A percentile compares a stretch with the other conserved stretches of the same genome.
Conservation (phyloP, 2,113 vertebrate genomes). For the Semicossyphus pulcher region DNA sequence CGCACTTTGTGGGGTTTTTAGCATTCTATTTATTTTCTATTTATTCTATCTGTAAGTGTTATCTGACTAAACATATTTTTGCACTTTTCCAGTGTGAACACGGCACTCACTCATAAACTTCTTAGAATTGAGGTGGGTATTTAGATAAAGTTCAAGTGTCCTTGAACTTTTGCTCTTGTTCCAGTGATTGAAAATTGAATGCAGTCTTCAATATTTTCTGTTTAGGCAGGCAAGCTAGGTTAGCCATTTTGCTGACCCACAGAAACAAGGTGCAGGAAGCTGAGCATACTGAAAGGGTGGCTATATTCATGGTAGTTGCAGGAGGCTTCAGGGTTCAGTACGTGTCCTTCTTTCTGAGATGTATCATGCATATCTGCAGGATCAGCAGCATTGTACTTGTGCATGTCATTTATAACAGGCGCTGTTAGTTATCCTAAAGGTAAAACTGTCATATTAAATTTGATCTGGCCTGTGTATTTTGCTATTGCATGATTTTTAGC, state of each 20-base stretch:
- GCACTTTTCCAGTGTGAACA: too few species aligned
- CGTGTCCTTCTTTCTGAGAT: background rate
- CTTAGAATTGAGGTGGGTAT: background rate
- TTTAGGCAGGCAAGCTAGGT: background rate
- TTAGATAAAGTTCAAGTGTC: background rate
- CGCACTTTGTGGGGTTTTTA: background rate
- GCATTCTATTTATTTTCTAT: background rate
- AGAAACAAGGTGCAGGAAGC: too few species aligned
- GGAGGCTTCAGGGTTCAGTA: background rate
- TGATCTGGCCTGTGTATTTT: background rate
- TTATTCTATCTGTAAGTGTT: background rate
- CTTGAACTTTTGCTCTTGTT: background rate
- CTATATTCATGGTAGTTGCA: background rate
- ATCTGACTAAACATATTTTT: background rate
- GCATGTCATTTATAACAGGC: background rate
- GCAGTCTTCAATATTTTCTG: background rate
- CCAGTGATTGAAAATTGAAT: background rate
- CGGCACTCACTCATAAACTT: too few species aligned
- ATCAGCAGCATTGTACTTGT: conserved; percentile 1
- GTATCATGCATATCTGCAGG: background rate
- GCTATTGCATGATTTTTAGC: background rate
- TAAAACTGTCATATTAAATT: background rate
- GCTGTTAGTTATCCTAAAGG: background rate
- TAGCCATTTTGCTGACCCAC: conserved; percentile 6
- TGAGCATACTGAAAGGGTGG: background rate